Conservation (phyloP, 2,113 vertebrate species). For the Etheostoma spectabile region DNA sequence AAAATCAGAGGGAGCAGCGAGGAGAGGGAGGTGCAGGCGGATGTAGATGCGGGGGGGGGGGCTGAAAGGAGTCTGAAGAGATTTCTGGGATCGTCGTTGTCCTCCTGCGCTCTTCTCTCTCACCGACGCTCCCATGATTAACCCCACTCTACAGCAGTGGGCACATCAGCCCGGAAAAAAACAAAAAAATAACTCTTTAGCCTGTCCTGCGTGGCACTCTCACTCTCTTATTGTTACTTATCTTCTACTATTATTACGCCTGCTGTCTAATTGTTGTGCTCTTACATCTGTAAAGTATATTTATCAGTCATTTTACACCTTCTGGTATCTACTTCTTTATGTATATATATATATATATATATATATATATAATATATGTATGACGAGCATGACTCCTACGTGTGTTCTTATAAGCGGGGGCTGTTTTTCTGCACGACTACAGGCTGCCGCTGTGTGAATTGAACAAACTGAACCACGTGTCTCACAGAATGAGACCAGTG, state of each 20-base stretch:
- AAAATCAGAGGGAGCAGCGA: not conserved
- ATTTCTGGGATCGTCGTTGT: not conserved
- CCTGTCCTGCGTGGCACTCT: constrained; percentile 7
- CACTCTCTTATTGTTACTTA: constrained; percentile 23
- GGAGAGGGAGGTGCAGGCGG: constrained; percentile 65
- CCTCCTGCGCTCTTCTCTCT: constrained; percentile 43
- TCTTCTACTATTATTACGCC: constrained; percentile 59
- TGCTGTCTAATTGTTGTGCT: constrained; percentile 70
- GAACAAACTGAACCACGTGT: constrained; percentile 36
- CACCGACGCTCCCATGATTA: constrained; percentile 13
- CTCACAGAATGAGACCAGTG: constrained; percentile 41
- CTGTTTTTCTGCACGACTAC: constrained; percentile 72
- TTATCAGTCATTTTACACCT: constrained; percentile 65
- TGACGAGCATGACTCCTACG: constrained; percentile 76
- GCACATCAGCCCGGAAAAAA: not conserved
- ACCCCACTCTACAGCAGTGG: constrained; percentile 24
- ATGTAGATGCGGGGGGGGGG: constrained; percentile 37
- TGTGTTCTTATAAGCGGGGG: constrained; percentile 63
- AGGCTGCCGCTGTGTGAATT: constrained; percentile 61
- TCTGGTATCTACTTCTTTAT: constrained; percentile 55
- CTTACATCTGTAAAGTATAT: constrained; percentile 78
- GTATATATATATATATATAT: not conserved
- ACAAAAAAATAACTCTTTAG: constrained; percentile 19
- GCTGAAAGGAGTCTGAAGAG: constrained; percentile 36
- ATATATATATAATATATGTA: not conserved